Percentiles rank a stretch among this genome's conserved stretches.
These are phyloP conservation scores for Abscondita cerata DNA, from an alignment of 2,888 invertebrate genomes.

Conservation along the genomic window DNA sequence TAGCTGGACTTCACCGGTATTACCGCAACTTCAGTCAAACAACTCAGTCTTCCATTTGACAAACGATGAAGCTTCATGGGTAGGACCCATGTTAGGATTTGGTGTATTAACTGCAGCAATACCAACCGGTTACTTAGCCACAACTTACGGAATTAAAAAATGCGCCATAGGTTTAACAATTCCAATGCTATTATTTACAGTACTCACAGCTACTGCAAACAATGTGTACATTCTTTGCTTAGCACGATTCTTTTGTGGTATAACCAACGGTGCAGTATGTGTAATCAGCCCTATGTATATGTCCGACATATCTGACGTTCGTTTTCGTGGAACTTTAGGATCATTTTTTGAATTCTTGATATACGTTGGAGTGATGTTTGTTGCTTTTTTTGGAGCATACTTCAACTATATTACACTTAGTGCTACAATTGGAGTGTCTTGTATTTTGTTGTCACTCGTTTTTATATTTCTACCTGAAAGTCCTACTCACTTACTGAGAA, in stretches of 20 bases:
- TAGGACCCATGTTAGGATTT: slow-evolving; percentile 73
- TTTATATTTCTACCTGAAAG: slow-evolving; percentile 76
- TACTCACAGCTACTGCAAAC: slow-evolving; percentile 59
- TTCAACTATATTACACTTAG: slow-evolving; percentile 73
- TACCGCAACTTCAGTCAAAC: slow-evolving; percentile 62
- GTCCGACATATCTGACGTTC: slow-evolving; percentile 81
- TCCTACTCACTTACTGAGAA: slow-evolving; percentile 71
- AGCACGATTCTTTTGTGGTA: slow-evolving; percentile 75
- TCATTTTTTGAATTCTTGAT: slow-evolving; percentile 60
- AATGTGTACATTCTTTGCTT: slow-evolving; percentile 15
- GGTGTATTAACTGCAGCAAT: slow-evolving; percentile 76
- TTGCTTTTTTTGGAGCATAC: slow-evolving; percentile 74
- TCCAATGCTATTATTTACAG: slow-evolving; percentile 69
- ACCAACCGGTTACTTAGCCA: slow-evolving; percentile 72
- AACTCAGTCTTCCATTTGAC: slow-evolving; percentile 44
- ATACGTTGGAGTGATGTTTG: slow-evolving; percentile 77
- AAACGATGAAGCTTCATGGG: slow-evolving; percentile 63
- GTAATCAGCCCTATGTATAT: slow-evolving; percentile 85
- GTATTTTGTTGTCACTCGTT: slow-evolving; percentile 67
- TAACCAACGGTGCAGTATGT: slow-evolving; percentile 71
- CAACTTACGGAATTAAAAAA: slow-evolving; percentile 71
- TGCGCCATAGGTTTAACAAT: slow-evolving; percentile 67
- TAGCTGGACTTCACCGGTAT: slow-evolving; percentile 81
- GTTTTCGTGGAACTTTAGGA: slow-evolving; percentile 80
- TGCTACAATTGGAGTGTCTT: slow-evolving; percentile 67